phyloP scores from a whole-genome alignment of 2,113 vertebrate species.

The Eretmochelys imbricata region DNA sequence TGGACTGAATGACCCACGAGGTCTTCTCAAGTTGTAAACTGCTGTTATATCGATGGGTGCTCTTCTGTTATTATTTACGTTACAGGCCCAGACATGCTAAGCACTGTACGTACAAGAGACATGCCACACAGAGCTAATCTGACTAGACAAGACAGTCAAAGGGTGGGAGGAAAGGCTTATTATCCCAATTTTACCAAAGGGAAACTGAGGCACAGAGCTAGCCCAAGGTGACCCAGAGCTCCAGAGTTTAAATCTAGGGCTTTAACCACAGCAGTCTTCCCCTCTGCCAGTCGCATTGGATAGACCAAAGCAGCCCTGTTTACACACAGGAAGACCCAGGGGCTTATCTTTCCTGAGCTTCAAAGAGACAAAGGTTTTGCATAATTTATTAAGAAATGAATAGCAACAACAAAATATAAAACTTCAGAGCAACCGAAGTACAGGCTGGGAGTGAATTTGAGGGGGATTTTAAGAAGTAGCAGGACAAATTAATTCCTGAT shows the following conservation, averaged over 20 bases:
- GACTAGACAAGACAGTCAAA: background rate
- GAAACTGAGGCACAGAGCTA: background rate
- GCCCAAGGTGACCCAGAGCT: background rate
- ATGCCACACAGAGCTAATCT: background rate
- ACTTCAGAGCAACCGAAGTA: background rate
- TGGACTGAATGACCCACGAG: background rate
- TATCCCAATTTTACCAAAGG: background rate
- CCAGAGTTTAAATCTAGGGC: background rate
- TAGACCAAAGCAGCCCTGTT: fast-evolving
- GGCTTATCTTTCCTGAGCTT: background rate
- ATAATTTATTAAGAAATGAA: conserved; percentile 10
- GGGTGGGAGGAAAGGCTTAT: background rate
- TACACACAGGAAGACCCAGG: background rate
- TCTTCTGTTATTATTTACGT: background rate
- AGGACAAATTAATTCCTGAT: background rate
- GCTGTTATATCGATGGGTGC: background rate
- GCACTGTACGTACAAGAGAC: background rate
- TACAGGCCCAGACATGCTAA: fast-evolving
- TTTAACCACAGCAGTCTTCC: background rate
- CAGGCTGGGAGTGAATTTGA: fast-evolving
- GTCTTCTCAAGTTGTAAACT: too few relatives aligned
- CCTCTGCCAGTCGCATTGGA: background rate
- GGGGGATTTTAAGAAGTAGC: background rate
- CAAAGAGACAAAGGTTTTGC: background rate
- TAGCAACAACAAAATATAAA: background rate